Evolutionary conservation across 1,140 invertebrate genomes (phyloP), one percentile per base, ranked within the genome.

Genomic region (Rhynchophorus ferrugineus): DNA sequence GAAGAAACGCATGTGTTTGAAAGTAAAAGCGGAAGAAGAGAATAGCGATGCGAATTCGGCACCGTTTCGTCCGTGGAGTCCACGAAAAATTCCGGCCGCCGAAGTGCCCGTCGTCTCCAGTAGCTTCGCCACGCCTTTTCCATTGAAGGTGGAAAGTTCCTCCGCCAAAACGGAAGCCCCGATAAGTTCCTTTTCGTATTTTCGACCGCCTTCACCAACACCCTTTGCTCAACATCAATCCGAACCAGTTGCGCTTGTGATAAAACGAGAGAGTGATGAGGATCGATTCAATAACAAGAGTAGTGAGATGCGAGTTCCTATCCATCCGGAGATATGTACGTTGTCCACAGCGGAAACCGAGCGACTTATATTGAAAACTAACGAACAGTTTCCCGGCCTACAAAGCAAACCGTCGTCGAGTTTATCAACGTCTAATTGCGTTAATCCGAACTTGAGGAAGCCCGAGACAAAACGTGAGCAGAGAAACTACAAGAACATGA

Each of bases 401-500:
- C 52, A 59, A 49, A 9, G 21, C 20, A 49, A 13, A 19, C 19
- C 11, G 45, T 24, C 36, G 21, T 9, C 17, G 14, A 7, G 24
- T 41, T 37, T 18, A 18, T n/a, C 34, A n/a, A 6, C 9, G 5
- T 21, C 17, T 41, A 13, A 3, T 22, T 14, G 11, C 24, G 8
- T 8, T 18, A 39, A 44, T 13, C 14, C 11, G 1, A 44, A n/a
- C 7, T 36, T n/a, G 22, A 54, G 45, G 50, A 59, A 21, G 16
- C 13, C 57, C 19, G 49, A 44, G n/a, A 44, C 62, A 33, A 74
- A 74, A 7, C 70, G 77, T 19, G 80, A 88, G 43, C 86, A 90
- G 60, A 81, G 91, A 53, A 94, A 94, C 67, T 94, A 95, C 69
- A 95, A 95, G 66, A 95, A 93, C 65, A 94, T 95, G 91, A 95